Percentiles rank a stretch among this genome's conserved stretches.
phyloP scores from a whole-genome alignment of 1,140 invertebrate genomes.

The Apis cerana region DNA sequence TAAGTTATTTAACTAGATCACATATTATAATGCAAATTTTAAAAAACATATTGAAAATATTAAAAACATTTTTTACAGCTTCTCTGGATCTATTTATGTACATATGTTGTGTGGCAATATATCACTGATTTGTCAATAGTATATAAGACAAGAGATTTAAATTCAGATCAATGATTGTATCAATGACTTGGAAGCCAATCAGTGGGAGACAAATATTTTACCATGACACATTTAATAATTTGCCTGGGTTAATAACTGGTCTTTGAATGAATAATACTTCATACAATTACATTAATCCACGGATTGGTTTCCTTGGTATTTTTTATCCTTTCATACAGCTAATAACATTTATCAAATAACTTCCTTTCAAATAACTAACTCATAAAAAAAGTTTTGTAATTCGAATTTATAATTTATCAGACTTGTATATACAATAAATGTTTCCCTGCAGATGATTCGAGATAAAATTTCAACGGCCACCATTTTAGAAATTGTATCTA shows the following conservation, averaged over 20 bases:
- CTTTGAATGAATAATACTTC: not conserved
- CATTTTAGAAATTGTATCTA: conserved; percentile 87
- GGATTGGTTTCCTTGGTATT: conserved; percentile 12
- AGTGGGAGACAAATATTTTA: conserved; percentile 28
- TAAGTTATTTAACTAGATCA: conserved; percentile 40
- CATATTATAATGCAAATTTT: not conserved
- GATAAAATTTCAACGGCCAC: conserved; percentile 91
- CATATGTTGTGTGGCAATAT: conserved; percentile 77
- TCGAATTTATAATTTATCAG: not conserved
- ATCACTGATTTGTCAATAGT: conserved; percentile 40
- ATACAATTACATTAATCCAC: not conserved
- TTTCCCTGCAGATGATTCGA: conserved; percentile 84
- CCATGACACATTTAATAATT: conserved; percentile 48
- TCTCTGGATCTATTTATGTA: conserved; percentile 43
- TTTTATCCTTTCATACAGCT: not conserved
- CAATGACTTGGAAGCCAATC: conserved; percentile 41
- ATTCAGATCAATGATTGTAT: conserved; percentile 28
- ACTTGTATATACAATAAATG: conserved; percentile 5
- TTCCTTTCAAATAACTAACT: not conserved
- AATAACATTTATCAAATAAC: conserved; percentile 10
- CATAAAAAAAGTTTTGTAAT: not conserved
- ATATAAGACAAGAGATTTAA: conserved; percentile 36
- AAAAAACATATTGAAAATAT: not conserved
- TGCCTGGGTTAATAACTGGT: conserved; percentile 7
- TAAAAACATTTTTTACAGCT: conserved; percentile 11